These are phyloP conservation scores for Dendropsophus ebraccatus DNA, from an alignment of 2,113 vertebrate genomes.

Conservation along the genomic window DNA sequence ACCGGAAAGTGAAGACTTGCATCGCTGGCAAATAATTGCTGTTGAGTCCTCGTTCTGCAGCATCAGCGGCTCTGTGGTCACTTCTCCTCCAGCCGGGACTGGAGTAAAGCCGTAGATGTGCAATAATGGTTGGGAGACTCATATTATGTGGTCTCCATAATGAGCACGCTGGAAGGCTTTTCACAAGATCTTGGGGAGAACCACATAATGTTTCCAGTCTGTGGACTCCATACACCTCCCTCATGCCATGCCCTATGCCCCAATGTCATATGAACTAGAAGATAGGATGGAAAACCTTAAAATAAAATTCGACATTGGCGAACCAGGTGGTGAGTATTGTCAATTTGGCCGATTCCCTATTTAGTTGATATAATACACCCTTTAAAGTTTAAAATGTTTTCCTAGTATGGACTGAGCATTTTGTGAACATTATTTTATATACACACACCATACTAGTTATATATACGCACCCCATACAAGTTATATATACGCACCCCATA, in stretches of 20 bases:
- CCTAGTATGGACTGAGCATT: too few species aligned
- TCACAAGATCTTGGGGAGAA: neutral
- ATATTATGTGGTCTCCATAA: slow-evolving; percentile 17
- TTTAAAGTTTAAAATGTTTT: too few species aligned
- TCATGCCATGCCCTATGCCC: neutral
- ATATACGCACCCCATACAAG: too few species aligned
- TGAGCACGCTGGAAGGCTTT: neutral
- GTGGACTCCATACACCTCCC: neutral
- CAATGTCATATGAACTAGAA: too few species aligned
- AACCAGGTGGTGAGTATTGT: too few species aligned
- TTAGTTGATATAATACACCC: too few species aligned
- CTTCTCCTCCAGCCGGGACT: neutral
- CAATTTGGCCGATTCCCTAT: too few species aligned
- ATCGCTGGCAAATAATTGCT: neutral
- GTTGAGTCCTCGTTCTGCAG: neutral
- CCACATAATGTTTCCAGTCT: neutral
- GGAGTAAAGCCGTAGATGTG: neutral
- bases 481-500: too few species aligned
- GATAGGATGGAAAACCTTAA: too few species aligned
- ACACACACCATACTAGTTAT: too few species aligned
- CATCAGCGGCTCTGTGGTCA: slow-evolving; percentile 18
- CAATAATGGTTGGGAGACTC: neutral
- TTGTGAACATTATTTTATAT: too few species aligned
- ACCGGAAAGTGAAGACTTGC: neutral
- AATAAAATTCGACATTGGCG: too few species aligned